Base-by-base conservation (phyloP, 2,888 invertebrate species). In the Norana najaformis region DNA sequence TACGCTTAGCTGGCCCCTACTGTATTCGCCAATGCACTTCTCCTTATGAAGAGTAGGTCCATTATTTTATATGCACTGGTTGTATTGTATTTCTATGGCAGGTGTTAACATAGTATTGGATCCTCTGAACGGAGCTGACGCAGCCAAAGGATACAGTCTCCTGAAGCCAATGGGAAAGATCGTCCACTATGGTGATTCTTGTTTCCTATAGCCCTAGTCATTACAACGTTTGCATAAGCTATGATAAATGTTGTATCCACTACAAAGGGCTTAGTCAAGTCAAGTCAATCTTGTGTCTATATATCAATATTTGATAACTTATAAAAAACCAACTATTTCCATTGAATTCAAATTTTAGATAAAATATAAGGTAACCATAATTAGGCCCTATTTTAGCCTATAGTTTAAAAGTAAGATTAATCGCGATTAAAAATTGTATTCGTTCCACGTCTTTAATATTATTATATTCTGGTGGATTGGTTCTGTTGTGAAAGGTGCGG, bases 401-500 rank as follows among this genome's bases (percentile, higher is more conserved):
- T 47, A 16, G 23, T 23, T 20, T 47, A 23, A 47, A 47, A 14
- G 23, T n/a, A n/a, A n/a, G n/a, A n/a, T n/a, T n/a, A n/a, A n/a
- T n/a, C n/a, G n/a, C n/a, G n/a, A n/a, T n/a, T n/a, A n/a, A n/a
- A n/a, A n/a, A n/a, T n/a, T n/a, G n/a, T n/a, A n/a, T n/a, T n/a
- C n/a, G n/a, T n/a, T n/a, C n/a, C n/a, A n/a, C n/a, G n/a, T n/a
- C n/a, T n/a, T n/a, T n/a, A n/a, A n/a, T n/a, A n/a, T n/a, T n/a
- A n/a, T n/a, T n/a, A 0, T 20, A 23, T 47, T 47, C 47, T 47
- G 20, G 47, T 23, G 23, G 6, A 47, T n/a, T 89, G n/a, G 38
- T 69, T 89, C n/a, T 35, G 23, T 23, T 35, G 3, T 69, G 0
- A 83, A 90, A 92, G 92, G 92, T 83, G 91, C 90, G 14, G 92